Base-by-base conservation (phyloP, 2,797 vertebrate genomes). In the Adrianichthys oophorus region DNA sequence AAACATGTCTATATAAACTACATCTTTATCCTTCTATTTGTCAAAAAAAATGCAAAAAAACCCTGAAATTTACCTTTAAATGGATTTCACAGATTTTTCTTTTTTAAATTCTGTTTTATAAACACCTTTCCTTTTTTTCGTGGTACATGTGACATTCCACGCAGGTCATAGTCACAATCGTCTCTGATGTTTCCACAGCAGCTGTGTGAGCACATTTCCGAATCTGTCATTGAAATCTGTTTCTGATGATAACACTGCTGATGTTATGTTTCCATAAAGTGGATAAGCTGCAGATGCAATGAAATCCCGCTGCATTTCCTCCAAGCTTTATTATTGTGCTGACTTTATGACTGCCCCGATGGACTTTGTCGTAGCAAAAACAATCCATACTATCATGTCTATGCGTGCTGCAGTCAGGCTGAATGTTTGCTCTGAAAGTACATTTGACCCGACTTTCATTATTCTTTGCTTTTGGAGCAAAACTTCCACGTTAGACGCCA, bases 321-420 rank as follows among this genome's bases (percentile, higher is more conserved):
- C 62, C 54, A 45, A 79, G 74, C 74, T 32, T 55, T 67, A 70
- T 76, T 70, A 80, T 70, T 71, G 73, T 52, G 43, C 62, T 59
- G 70, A 78, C 66, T 69, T 78, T 78, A 79, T 77, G 69, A 65
- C 66, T 32, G 50, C 50, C 67, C 59, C 62, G 8, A 56, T 59
- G 41, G 74, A 76, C 59, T 65, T 50, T 52, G 43, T 41, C 45
- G 62, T 46, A 62, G 68, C 67, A 68, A 73, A 73, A 78, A 74
- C 69, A 37, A 63, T 68, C 60, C 45, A n/a, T 68, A 60, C 58
- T 68, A 69, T 76, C 75, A 63, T 52, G 59, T 70, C 51, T 67
- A 56, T 56, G 18, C 41, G 61, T 26, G 60, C 66, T 46, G 55
- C 52, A 65, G 54, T 65, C 48, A 41, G 57, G 56, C 54, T 32